Evolutionary conservation across 2,888 invertebrate genomes (phyloP), one percentile per base, ranked within the genome.

Genomic region (Plagodis dolabraria): DNA sequence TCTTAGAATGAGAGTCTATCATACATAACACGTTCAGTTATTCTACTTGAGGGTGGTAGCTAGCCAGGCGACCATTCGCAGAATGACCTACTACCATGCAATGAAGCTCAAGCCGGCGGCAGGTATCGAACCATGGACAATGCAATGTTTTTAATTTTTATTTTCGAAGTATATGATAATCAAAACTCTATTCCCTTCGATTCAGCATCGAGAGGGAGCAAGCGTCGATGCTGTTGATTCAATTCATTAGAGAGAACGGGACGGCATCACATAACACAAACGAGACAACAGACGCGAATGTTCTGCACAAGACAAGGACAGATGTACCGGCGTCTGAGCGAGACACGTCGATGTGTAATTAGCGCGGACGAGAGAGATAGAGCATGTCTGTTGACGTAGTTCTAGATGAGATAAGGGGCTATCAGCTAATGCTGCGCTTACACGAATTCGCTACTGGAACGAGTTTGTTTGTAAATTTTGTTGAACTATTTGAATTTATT

Each of bases 331-430:
- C 72, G 78, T 68, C 71, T 63, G 76, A 83, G 64, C 48, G 77
- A 62, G 78, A 83, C 57, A 62, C 59, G 48, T 35, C 57, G 69
- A 77, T 69, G 61, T 61, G 67, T 67, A 63, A 66, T 69, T 66
- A 65, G 33, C 64, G 67, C 12, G 86, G 60, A 51, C 69, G 85
- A 89, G 47, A 74, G 78, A 67, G 87, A 89, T 71, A 64, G 81
- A 68, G 60, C 69, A 64, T 78, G 83, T 86, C 85, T 90, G 91
- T 90, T 90, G 91, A 89, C 91, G 91, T 88, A 89, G 89, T 87
- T 82, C 87, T 88, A 86, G 89, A 89, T 87, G 89, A 89, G 89
- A 90, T 90, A 90, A 90, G 91, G 89, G 87, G 87, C 89, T 91
- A 91, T 91, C 92, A 90, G 85, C 81, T 79, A 82, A 64, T 72